These are phyloP conservation scores for Chrosomus eos DNA, from an alignment of 2,797 vertebrate genomes.

Conservation along the genomic window DNA sequence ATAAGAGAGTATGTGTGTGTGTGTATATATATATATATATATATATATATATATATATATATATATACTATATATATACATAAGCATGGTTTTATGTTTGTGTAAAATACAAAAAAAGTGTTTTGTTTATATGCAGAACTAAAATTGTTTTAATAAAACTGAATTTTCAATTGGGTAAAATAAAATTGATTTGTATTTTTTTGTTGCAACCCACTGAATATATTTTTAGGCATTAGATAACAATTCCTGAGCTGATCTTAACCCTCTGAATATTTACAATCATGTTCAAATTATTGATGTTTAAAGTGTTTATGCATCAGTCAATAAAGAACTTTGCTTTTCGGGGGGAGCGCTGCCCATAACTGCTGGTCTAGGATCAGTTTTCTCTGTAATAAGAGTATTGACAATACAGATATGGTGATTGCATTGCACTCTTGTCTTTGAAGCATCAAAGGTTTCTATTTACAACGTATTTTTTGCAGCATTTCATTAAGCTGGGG, in stretches of 20 bases:
- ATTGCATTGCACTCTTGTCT: too few species aligned
- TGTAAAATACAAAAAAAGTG: background rate
- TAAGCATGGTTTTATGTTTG: background rate
- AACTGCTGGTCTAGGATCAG: too few species aligned
- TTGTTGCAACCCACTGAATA: background rate
- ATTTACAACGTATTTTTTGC: too few species aligned
- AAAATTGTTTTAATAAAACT: conserved; percentile 38
- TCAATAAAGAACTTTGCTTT: background rate
- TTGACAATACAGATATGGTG: too few species aligned
- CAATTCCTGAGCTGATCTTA: background rate
- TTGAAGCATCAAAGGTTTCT: too few species aligned
- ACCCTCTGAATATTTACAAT: background rate
- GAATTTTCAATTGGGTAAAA: background rate
- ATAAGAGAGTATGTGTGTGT: background rate
- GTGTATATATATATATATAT: too few species aligned
- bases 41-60: too few species aligned
- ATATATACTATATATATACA: background rate
- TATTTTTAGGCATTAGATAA: background rate
- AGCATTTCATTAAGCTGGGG: too few species aligned
- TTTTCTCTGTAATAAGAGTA: too few species aligned
- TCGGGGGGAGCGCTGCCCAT: too few species aligned
- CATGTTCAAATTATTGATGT: background rate
- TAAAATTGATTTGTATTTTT: conserved; percentile 7
- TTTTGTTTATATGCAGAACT: conserved; percentile 29
- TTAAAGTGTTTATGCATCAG: background rate